Evolutionary conservation across 2,113 vertebrate genomes (phyloP).

Genomic region (Dolichotis patagonum): DNA sequence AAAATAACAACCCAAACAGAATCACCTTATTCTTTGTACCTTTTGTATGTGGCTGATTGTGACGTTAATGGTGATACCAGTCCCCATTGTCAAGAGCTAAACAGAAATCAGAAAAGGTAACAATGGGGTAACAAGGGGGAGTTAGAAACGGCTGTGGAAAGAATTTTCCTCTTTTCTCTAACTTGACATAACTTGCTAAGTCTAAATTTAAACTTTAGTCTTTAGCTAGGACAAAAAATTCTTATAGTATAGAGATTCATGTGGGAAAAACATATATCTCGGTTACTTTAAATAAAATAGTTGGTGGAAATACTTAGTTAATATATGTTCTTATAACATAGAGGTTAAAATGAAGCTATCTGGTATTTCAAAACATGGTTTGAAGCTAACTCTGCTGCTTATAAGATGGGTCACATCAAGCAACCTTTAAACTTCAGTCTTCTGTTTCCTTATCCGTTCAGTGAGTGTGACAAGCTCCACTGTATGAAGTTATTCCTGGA

Average conservation of each 20-base stretch:
- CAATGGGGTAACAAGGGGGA: not conserved
- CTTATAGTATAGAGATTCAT: not conserved
- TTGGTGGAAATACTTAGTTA: not conserved
- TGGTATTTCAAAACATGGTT: not conserved
- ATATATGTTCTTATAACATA: not conserved
- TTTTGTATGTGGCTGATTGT: not conserved
- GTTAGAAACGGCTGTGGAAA: not conserved
- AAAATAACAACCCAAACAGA: not conserved
- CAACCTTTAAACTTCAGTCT: not conserved
- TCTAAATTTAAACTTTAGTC: conserved; percentile 20
- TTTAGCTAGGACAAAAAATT: not conserved
- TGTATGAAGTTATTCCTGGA: not conserved
- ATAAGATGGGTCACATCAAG: not conserved
- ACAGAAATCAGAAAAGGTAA: not conserved
- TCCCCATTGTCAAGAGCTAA: not conserved
- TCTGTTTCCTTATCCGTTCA: not conserved
- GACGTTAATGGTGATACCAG: not conserved
- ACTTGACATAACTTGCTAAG: not conserved
- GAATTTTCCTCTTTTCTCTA: not conserved
- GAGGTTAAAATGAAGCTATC: not conserved
- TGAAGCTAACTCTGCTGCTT: not conserved
- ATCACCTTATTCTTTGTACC: not conserved
- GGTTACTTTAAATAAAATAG: conserved; percentile 36
- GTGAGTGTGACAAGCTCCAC: not conserved
- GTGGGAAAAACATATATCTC: not conserved